phyloP scores from a whole-genome alignment of 92 coral and sea anemone genomes.

The Zoanthus sansibaricus region DNA sequence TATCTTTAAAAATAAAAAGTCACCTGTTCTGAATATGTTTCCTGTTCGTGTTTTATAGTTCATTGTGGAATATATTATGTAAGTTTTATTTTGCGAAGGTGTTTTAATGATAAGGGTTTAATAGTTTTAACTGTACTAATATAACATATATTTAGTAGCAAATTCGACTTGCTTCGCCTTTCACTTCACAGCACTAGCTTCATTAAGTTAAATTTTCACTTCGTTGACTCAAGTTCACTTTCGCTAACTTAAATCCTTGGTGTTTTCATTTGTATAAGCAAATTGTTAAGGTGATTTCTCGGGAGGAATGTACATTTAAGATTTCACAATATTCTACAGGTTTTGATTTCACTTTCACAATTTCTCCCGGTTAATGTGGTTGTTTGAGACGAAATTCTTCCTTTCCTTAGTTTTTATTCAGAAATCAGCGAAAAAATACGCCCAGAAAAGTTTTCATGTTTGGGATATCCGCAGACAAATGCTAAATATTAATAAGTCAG shows the following conservation, averaged over 20 bases:
- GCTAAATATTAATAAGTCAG: no score
- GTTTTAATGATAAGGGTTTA: slow-evolving; percentile 8
- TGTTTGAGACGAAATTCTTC: neutral
- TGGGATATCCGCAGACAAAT: no score
- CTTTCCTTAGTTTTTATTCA: neutral
- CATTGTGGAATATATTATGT: neutral
- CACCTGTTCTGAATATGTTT: neutral
- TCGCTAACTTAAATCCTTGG: neutral
- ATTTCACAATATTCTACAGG: neutral
- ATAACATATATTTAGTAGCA: neutral
- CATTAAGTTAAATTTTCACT: neutral
- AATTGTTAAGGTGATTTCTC: neutral
- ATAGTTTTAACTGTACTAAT: neutral
- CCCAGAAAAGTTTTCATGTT: neutral
- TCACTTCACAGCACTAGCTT: neutral
- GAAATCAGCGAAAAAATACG: neutral
- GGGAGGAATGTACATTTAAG: neutral
- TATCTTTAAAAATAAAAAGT: slow-evolving; percentile 10
- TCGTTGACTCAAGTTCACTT: neutral
- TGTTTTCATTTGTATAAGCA: neutral
- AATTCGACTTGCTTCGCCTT: neutral
- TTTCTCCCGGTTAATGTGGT: neutral
- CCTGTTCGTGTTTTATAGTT: neutral
- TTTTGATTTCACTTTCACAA: neutral
- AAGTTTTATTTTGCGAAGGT: neutral